A percentile compares a stretch with the other conserved stretches of the same genome.
Evolutionary conservation across 2,888 invertebrate species (phyloP).

Genomic region (Drosophila siamana): DNA sequence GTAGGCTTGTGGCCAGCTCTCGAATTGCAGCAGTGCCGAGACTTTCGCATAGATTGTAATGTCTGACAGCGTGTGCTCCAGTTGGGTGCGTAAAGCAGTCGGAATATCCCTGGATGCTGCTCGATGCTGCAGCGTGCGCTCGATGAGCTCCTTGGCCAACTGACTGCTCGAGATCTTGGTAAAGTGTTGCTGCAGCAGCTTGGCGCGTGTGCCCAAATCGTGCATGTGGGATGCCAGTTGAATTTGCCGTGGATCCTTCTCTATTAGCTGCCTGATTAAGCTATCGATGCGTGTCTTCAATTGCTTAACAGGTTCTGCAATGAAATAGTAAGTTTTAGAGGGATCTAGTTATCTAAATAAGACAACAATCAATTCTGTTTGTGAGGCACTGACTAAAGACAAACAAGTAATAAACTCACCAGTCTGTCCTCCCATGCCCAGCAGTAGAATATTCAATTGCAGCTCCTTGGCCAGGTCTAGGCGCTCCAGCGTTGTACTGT

Average conservation of each 20-base stretch:
- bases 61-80: constrained; percentile 87
- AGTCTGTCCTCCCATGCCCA: constrained; percentile 62
- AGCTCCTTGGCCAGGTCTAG: constrained; percentile 47
- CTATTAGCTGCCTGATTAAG: constrained; percentile 71
- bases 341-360: no score
- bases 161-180: constrained; percentile 82
- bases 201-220: constrained; percentile 75
- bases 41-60: constrained; percentile 89
- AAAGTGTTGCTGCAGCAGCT: constrained; percentile 80
- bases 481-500: constrained; percentile 57
- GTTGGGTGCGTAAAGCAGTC: constrained; percentile 73
- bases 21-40: constrained; percentile 86
- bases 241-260: constrained; percentile 75
- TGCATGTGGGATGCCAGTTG: constrained; percentile 72
- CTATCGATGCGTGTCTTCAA: constrained; percentile 61
- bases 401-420: no score
- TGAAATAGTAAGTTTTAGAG: not conserved
- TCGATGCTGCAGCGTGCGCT: constrained; percentile 86
- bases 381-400: no score
- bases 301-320: constrained; percentile 41
- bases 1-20: constrained; percentile 88
- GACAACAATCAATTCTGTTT: no score
- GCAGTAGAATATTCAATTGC: constrained; percentile 65
- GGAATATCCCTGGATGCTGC: constrained; percentile 84
- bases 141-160: constrained; percentile 82